A percentile compares a stretch with the other conserved stretches of the same genome.
Conservation (phyloP, 2,113 vertebrate genomes). For the Pseudonaja textilis region DNA sequence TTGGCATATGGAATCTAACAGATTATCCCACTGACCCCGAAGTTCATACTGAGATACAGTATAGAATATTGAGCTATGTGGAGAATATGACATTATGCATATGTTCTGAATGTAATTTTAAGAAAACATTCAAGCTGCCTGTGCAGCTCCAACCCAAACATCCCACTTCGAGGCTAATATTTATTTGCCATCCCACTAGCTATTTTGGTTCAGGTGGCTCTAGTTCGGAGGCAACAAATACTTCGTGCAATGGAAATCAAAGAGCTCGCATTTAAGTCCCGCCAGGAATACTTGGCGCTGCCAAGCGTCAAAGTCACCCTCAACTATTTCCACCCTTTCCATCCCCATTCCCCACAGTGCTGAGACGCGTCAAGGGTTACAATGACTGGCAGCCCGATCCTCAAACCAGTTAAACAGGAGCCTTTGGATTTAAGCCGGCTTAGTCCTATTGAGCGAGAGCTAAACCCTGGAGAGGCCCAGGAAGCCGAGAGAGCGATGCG, state of each 20-base stretch:
- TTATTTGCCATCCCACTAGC: not conserved
- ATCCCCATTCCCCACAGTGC: not conserved
- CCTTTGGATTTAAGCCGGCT: constrained; percentile 32
- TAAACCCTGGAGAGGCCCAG: constrained; percentile 26
- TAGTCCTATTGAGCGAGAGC: constrained; percentile 26
- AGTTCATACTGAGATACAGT: not conserved
- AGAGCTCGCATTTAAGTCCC: not conserved
- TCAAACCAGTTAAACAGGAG: constrained; percentile 35
- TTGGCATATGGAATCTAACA: not conserved
- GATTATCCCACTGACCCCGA: not conserved
- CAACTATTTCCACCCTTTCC: not conserved
- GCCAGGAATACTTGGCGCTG: not conserved
- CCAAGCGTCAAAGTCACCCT: constrained; percentile 1
- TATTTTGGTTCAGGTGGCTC: not conserved
- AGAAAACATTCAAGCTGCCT: not conserved
- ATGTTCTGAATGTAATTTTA: not conserved
- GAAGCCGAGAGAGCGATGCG: constrained; percentile 11
- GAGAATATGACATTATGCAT: no score
- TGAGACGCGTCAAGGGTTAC: constrained; percentile 7
- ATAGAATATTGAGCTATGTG: not conserved
- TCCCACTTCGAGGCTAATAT: not conserved
- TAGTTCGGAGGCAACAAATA: no score
- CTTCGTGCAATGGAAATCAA: not conserved
- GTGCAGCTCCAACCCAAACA: not conserved
- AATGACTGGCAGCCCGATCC: constrained; percentile 17